Base-by-base conservation (phyloP, 2,888 invertebrate genomes). In the Sturmia bella region DNA sequence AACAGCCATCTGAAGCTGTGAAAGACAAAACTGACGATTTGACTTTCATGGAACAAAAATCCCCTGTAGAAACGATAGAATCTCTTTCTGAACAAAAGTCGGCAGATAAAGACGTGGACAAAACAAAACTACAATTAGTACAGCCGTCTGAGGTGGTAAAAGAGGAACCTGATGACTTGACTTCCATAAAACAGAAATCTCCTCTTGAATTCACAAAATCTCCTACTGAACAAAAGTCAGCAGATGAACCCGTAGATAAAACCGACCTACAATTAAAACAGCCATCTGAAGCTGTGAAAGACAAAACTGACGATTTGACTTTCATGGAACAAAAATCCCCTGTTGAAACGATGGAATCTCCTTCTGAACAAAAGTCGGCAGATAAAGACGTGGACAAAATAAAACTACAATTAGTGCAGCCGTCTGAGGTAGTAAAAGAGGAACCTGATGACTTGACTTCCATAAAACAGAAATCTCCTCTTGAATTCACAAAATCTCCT, bases 131-230 rank as follows among this genome's bases (percentile, higher is more conserved):
- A 12, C 21, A 52, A 52, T 12, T 4, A 64, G 4, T 45, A 15
- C 19, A 52, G 7, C 24, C 43, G 1, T n/a, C 45, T 13, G 6
- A 11, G 17, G 21, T 21, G n/a, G 0, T 15, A 11, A 0, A 2
- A 37, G 50, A 63, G 5, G 15, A 64, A n/a, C 11, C 13, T n/a
- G 59, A 78, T 4, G 15, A 32, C 1, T 4, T 11, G n/a, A 21
- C 4, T n/a, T 2, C 2, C 12, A 11, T 24, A 3, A 43, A 21
- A 52, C 50, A 64, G 17, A 61, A 45, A 32, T 61, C 73, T 13
- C n/a, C 17, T 11, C n/a, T 68, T 6, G 77, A 61, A 37, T 54
- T 24, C 13, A n/a, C 6, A 37, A 64, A 50, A 15, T 45, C 45
- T 15, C 52, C 68, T 32, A n/a, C 5, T 2, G 24, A 57, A 37